These are phyloP conservation scores for Drosophila nannoptera DNA, from an alignment of 1,140 invertebrate species.

Conservation along the genomic window DNA sequence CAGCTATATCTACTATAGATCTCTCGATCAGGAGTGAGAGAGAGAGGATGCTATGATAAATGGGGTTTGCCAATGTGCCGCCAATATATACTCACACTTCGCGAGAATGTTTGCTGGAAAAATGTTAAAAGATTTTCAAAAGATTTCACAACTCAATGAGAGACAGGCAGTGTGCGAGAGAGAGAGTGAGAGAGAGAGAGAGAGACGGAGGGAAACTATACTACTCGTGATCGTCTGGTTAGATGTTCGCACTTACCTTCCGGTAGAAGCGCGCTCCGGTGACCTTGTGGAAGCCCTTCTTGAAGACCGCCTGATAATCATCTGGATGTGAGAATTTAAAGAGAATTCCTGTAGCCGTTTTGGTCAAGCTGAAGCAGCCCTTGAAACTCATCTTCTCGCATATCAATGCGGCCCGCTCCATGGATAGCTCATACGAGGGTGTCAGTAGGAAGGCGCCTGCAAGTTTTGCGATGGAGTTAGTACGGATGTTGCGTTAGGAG, in stretches of 20 bases:
- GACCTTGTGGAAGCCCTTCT: conserved; percentile 92
- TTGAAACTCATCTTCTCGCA: conserved; percentile 93
- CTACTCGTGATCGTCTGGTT: neutral
- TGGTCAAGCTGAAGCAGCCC: conserved; percentile 89
- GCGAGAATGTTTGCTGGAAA: conserved; percentile 74
- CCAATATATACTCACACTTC: conserved; percentile 63
- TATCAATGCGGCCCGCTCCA: conserved; percentile 90
- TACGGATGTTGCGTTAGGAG: neutral
- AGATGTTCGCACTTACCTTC: conserved; percentile 81
- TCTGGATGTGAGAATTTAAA: conserved; percentile 92
- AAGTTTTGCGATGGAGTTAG: conserved; percentile 51
- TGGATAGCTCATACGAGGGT: conserved; percentile 89
- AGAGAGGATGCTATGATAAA: neutral
- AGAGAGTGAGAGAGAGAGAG: neutral
- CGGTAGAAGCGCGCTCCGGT: conserved; percentile 88
- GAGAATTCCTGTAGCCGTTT: conserved; percentile 91
- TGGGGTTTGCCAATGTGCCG: neutral
- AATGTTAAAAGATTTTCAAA: conserved; percentile 53
- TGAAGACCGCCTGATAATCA: conserved; percentile 90
- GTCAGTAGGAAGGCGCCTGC: conserved; percentile 88
- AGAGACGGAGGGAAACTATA: neutral
- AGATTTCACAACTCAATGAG: conserved; percentile 31
- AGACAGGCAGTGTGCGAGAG: neutral
- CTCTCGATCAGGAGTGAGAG: neutral
- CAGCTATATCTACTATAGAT: neutral